Percentiles rank a stretch among this genome's conserved stretches.
Conservation (phyloP, 2,797 vertebrate genomes). For the Epinephelus coioides region DNA sequence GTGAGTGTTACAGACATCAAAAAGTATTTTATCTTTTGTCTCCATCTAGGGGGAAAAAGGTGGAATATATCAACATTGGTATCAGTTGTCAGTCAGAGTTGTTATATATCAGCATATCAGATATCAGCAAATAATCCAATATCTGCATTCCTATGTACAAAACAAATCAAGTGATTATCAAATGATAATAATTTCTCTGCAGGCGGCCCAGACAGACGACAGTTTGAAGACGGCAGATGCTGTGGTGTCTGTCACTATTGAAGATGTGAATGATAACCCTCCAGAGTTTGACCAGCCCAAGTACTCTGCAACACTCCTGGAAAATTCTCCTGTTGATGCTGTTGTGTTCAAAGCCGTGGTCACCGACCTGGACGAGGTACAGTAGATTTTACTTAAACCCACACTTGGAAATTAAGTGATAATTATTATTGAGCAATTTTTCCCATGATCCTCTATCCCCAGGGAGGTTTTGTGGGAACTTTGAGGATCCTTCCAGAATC, state of each 20-base stretch:
- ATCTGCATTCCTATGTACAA: too few relatives aligned
- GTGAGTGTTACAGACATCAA: too few relatives aligned
- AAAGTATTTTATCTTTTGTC: too few relatives aligned
- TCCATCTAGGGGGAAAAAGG: too few relatives aligned
- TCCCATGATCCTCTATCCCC: not conserved
- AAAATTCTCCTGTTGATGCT: conserved; percentile 80
- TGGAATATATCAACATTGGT: too few relatives aligned
- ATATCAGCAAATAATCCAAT: too few relatives aligned
- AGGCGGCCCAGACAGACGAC: conserved; percentile 86
- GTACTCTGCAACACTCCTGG: conserved; percentile 75
- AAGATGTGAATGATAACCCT: conserved; percentile 83
- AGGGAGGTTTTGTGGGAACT: conserved; percentile 87
- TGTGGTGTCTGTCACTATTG: conserved; percentile 78
- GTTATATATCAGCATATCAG: too few relatives aligned
- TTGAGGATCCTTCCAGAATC: conserved; percentile 76
- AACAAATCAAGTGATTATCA: not conserved
- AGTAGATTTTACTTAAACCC: conserved; percentile 31
- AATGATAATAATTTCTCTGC: not conserved
- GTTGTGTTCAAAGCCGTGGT: conserved; percentile 77
- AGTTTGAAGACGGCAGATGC: conserved; percentile 78
- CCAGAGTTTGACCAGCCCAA: conserved; percentile 75
- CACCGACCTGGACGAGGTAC: conserved; percentile 83
- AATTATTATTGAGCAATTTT: not conserved
- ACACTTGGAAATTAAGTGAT: too few relatives aligned
- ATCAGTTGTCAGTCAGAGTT: too few relatives aligned